phyloP scores from a whole-genome alignment of 2,888 invertebrate genomes.

The Zhengitettix transpicula region DNA sequence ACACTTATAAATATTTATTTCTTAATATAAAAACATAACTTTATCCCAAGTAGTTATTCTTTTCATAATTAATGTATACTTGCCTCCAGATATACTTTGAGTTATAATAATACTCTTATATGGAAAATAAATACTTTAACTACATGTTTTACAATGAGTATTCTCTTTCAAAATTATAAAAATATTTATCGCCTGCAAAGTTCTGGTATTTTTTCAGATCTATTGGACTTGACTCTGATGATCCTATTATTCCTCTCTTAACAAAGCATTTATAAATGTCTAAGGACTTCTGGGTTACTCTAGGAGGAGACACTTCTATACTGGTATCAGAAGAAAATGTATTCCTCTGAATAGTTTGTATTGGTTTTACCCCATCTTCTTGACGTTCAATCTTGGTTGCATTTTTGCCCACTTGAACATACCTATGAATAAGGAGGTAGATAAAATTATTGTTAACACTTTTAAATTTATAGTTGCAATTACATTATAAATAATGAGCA shows the following conservation, averaged over 20 bases:
- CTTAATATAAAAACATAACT: no score
- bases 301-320: slow-evolving; percentile 35
- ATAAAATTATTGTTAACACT: not conserved
- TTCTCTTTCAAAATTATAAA: no score
- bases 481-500: no score
- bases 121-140: no score
- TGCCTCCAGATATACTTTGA: no score
- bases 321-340: slow-evolving; percentile 46
- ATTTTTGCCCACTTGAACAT: slow-evolving; percentile 45
- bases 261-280: slow-evolving; percentile 57
- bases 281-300: slow-evolving; percentile 40
- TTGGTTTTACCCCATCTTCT: slow-evolving; percentile 24
- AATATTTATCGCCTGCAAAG: slow-evolving; percentile 18
- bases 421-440: slow-evolving; percentile 27
- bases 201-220: slow-evolving; percentile 32
- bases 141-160: no score
- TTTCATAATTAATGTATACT: no score
- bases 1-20: no score
- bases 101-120: no score
- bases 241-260: slow-evolving; percentile 33
- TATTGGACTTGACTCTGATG: slow-evolving; percentile 26
- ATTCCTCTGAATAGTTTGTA: slow-evolving; percentile 40
- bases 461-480: not conserved
- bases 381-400: slow-evolving; percentile 36
- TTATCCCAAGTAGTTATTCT: no score